These are phyloP conservation scores for Pachyseris speciosa DNA, from an alignment of 64 coral and sea anemone genomes.

Conservation along the genomic window DNA sequence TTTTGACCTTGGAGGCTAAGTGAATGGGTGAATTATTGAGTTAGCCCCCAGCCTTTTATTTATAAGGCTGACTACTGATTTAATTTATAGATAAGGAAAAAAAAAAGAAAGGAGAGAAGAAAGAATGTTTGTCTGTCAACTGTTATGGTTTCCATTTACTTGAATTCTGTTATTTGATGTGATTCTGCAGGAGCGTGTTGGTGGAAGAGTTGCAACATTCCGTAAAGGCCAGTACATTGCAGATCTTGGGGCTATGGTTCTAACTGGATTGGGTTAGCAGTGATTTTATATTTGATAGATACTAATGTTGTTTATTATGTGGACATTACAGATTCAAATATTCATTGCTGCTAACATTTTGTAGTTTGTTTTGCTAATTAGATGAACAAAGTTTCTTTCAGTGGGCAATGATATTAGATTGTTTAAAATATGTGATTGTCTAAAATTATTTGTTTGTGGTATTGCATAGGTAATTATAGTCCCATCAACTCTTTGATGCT, in stretches of 20 bases:
- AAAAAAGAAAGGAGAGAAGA: no score
- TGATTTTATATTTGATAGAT: not conserved
- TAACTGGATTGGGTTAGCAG: constrained; percentile 89
- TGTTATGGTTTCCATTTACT: not conserved
- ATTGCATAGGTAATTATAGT: no score
- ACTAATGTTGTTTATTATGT: not conserved
- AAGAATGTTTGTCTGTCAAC: not conserved
- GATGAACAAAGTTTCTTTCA: no score
- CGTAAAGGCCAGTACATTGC: constrained; percentile 98
- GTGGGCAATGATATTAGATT: not conserved
- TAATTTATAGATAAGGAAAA: not conserved
- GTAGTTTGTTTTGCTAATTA: no score
- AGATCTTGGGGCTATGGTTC: constrained; percentile 97
- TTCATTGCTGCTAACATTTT: no score
- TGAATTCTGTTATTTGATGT: constrained; percentile 1
- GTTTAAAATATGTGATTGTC: no score
- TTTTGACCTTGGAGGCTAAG: no score
- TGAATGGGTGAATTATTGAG: no score
- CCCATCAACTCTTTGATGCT: no score
- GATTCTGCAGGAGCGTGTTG: constrained; percentile 79
- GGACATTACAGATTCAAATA: not conserved
- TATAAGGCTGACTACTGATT: not conserved
- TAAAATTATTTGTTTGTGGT: no score
- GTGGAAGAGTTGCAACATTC: constrained; percentile 95
- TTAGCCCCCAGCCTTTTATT: no score